Percentiles rank a stretch among this genome's conserved stretches.
Conservation (phyloP, 2,888 invertebrate genomes). For the Pycnomerus fuliginosus region DNA sequence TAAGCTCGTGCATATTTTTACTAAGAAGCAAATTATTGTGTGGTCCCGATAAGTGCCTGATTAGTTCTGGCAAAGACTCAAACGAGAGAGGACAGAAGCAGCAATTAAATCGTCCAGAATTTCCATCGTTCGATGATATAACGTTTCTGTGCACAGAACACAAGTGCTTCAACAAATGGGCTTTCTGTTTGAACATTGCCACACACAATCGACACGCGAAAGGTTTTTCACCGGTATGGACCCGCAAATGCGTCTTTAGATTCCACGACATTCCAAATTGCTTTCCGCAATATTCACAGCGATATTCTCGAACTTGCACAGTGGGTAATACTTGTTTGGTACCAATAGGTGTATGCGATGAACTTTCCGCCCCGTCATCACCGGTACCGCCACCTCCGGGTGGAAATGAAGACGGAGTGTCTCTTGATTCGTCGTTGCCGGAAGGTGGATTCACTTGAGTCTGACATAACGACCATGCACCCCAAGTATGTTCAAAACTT, state of each 20-base stretch:
- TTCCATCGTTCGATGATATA: slow-evolving; percentile 78
- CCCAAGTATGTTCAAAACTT: slow-evolving; percentile 59
- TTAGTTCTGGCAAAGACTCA: slow-evolving; percentile 82
- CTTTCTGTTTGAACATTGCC: slow-evolving; percentile 91
- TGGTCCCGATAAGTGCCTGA: slow-evolving; percentile 83
- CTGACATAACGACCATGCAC: slow-evolving; percentile 65
- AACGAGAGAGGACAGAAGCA: slow-evolving; percentile 86
- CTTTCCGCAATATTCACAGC: slow-evolving; percentile 87
- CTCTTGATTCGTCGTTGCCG: slow-evolving; percentile 39
- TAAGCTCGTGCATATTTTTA: slow-evolving; percentile 74
- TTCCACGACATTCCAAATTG: slow-evolving; percentile 94
- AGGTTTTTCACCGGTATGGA: slow-evolving; percentile 86
- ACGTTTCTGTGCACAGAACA: slow-evolving; percentile 88
- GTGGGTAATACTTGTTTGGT: slow-evolving; percentile 45
- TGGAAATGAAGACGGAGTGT: slow-evolving; percentile 44
- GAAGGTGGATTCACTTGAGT: slow-evolving; percentile 60
- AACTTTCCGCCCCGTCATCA: slow-evolving; percentile 50
- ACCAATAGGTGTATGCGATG: slow-evolving; percentile 50
- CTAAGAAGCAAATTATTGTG: slow-evolving; percentile 85
- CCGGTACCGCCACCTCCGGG: slow-evolving; percentile 32
- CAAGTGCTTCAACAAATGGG: slow-evolving; percentile 81
- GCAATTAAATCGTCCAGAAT: slow-evolving; percentile 76
- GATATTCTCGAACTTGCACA: slow-evolving; percentile 77
- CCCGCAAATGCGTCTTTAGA: slow-evolving; percentile 83
- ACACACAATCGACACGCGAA: slow-evolving; percentile 87